phyloP scores from a whole-genome alignment of 2,888 invertebrate species.

The Caenorhabditis sp. region DNA sequence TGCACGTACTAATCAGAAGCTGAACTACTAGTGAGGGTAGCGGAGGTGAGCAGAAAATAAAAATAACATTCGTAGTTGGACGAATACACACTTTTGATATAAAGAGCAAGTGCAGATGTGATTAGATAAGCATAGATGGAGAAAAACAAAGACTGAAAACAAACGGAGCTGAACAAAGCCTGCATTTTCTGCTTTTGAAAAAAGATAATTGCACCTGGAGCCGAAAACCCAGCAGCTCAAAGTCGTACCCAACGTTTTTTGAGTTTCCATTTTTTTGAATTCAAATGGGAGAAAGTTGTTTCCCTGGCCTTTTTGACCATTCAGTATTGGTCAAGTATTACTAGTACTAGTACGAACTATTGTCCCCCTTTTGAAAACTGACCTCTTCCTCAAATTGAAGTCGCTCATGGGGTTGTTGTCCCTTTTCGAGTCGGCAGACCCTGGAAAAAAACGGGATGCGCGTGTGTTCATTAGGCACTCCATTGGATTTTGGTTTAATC shows the following conservation, averaged over 20 bases:
- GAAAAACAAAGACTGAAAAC: background rate
- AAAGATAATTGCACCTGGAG: conserved; percentile 35
- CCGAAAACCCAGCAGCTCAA: background rate
- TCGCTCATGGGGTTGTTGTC: conserved; percentile 70
- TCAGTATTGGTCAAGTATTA: conserved; percentile 34
- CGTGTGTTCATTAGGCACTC: conserved; percentile 1
- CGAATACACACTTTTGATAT: background rate
- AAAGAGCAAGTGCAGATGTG: background rate
- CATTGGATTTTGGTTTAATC: background rate
- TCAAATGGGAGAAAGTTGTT: conserved; percentile 7
- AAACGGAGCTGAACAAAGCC: background rate
- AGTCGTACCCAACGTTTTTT: background rate
- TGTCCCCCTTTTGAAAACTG: conserved; percentile 19
- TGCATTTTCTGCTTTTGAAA: background rate
- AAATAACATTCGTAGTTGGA: background rate
- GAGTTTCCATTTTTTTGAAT: background rate
- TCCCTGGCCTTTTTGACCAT: conserved; percentile 18
- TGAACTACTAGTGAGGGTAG: too few relatives aligned
- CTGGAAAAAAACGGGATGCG: conserved; percentile 28
- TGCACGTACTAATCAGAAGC: too few relatives aligned
- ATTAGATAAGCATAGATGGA: background rate
- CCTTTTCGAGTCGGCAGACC: conserved; percentile 43
- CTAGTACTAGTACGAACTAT: conserved; percentile 11
- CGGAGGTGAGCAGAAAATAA: too few relatives aligned
- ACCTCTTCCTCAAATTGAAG: conserved; percentile 63